Evolutionary conservation across 2,797 vertebrate genomes (phyloP).

Genomic region (Anabas testudineus): DNA sequence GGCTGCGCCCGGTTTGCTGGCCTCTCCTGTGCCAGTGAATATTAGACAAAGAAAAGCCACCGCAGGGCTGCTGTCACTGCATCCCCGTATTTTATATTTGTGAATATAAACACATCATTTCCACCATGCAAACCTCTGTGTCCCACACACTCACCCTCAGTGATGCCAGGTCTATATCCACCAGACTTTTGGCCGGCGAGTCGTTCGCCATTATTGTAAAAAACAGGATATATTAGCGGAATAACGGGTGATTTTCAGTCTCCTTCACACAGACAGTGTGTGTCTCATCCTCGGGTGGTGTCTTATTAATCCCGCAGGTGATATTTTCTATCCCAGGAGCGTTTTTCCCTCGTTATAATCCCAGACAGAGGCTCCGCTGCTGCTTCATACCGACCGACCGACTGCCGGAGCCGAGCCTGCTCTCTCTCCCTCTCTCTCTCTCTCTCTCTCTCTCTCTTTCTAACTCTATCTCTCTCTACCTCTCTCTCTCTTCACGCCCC

Average conservation of each 20-base stretch:
- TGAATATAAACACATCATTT: fast-evolving
- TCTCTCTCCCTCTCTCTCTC: not conserved
- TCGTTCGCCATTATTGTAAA: slow-evolving; percentile 95
- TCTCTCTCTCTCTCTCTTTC: slow-evolving; percentile 2
- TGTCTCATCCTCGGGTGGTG: slow-evolving; percentile 79
- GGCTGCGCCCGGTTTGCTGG: slow-evolving; percentile 80
- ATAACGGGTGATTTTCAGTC: slow-evolving; percentile 31
- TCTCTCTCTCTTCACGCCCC: slow-evolving; percentile 13
- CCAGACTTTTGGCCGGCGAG: slow-evolving; percentile 97
- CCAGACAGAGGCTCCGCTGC: slow-evolving; percentile 56
- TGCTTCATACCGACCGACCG: slow-evolving; percentile 86
- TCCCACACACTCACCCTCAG: slow-evolving; percentile 88
- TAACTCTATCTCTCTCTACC: slow-evolving; percentile 19
- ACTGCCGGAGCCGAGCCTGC: slow-evolving; percentile 49
- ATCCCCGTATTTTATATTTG: not conserved
- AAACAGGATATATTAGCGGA: slow-evolving; percentile 50
- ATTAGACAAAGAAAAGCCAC: slow-evolving; percentile 87
- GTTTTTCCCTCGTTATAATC: slow-evolving; percentile 62
- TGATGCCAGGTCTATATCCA: slow-evolving; percentile 96
- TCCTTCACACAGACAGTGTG: slow-evolving; percentile 64
- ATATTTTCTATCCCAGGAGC: slow-evolving; percentile 40
- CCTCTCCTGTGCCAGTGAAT: slow-evolving; percentile 79
- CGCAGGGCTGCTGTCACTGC: slow-evolving; percentile 56
- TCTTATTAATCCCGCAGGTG: slow-evolving; percentile 42
- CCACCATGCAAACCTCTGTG: not conserved